Percentiles rank a stretch among this genome's conserved stretches.
phyloP scores from a whole-genome alignment of 2,113 vertebrate species.

The Calyptomena viridis region DNA sequence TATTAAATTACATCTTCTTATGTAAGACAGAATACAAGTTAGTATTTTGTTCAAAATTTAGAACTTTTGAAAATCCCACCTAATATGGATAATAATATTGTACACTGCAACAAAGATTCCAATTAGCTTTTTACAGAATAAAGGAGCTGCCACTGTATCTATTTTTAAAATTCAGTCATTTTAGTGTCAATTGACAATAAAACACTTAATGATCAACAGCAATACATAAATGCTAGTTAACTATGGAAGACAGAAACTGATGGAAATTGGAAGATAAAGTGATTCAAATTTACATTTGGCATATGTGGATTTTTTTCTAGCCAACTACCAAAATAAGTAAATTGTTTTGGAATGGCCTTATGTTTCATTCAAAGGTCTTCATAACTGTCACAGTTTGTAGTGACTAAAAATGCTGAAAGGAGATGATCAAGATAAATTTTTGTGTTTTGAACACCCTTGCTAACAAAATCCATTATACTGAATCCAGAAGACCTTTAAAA shows the following conservation, averaged over 20 bases:
- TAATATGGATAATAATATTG: not conserved
- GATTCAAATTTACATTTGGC: constrained; percentile 2
- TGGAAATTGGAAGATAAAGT: constrained; percentile 27
- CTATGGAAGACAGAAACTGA: not conserved
- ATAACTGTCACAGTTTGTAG: not conserved
- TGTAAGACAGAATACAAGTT: not conserved
- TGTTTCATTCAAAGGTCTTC: not conserved
- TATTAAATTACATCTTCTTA: not conserved
- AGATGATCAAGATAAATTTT: not conserved
- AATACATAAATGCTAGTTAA: not conserved
- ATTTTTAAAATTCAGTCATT: constrained; percentile 3
- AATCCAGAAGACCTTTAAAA: not conserved
- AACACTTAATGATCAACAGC: constrained; percentile 20
- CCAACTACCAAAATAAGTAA: constrained; percentile 13
- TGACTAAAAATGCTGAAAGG: constrained; percentile 1
- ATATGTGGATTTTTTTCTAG: constrained; percentile 10
- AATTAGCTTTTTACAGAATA: not conserved
- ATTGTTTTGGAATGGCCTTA: not conserved
- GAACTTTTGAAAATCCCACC: not conserved
- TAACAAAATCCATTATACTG: not conserved
- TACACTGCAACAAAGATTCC: not conserved
- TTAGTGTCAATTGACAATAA: constrained; percentile 1
- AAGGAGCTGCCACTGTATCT: not conserved
- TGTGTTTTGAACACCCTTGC: not conserved
- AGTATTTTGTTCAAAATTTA: not conserved